Conservation (phyloP, 1,140 invertebrate species). For the Drosophila pseudoananassae region DNA sequence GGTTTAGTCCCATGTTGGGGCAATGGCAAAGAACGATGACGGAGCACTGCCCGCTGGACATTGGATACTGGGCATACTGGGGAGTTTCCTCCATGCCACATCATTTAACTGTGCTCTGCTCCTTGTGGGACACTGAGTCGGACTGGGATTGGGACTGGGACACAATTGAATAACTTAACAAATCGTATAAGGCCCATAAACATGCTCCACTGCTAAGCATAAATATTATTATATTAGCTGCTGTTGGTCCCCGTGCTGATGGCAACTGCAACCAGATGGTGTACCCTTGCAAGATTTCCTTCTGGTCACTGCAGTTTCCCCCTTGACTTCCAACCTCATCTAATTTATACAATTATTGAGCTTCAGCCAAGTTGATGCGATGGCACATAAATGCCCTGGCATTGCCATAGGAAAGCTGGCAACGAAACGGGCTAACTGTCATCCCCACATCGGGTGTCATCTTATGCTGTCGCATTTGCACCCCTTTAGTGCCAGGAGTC, state of each 20-base stretch:
- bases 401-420: constrained; percentile 14
- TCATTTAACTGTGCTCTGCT: constrained; percentile 42
- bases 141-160: neutral
- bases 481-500: constrained; percentile 71
- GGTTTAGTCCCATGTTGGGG: constrained; percentile 76
- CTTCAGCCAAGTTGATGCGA: constrained; percentile 51
- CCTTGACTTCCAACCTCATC: constrained; percentile 26
- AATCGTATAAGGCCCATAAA: constrained; percentile 75
- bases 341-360: constrained; percentile 80
- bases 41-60: constrained; percentile 33
- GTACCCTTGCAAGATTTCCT: constrained; percentile 4
- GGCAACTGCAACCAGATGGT: constrained; percentile 32
- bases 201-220: constrained; percentile 70
- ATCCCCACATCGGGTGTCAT: constrained; percentile 69
- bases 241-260: constrained; percentile 23
- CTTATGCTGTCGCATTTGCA: constrained; percentile 79
- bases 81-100: constrained; percentile 25
- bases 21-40: constrained; percentile 45
- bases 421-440: constrained; percentile 35
- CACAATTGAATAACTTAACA: constrained; percentile 75
- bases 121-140: constrained; percentile 11
- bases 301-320: constrained; percentile 8
- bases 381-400: constrained; percentile 56
- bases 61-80: constrained; percentile 26
- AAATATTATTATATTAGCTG: constrained; percentile 81